Percentiles rank a stretch among this genome's conserved stretches.
These are phyloP conservation scores for Pegoplata infirma DNA, from an alignment of 2,888 invertebrate species.

Conservation along the genomic window DNA sequence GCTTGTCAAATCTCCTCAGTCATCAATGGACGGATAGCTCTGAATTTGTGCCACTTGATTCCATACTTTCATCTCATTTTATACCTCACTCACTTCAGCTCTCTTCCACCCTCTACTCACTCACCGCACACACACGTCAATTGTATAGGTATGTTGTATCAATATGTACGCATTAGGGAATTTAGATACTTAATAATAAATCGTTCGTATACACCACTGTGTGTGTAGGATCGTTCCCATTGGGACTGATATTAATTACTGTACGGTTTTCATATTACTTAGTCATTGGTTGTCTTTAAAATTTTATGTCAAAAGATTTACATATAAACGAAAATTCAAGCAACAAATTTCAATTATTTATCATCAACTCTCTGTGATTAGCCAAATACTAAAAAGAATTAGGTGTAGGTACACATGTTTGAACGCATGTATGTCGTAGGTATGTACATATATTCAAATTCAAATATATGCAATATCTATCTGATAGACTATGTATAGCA, in stretches of 20 bases:
- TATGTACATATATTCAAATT: too few relatives aligned
- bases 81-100: too few relatives aligned
- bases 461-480: too few relatives aligned
- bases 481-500: too few relatives aligned
- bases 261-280: background rate
- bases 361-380: constrained; percentile 16
- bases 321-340: background rate
- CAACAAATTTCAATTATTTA: background rate
- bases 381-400: constrained; percentile 1
- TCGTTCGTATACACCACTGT: background rate
- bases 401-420: too few relatives aligned
- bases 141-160: constrained; percentile 7
- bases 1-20: constrained; percentile 75
- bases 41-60: constrained; percentile 18
- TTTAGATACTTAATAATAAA: background rate
- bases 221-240: background rate
- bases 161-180: constrained; percentile 37
- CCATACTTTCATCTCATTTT: too few relatives aligned
- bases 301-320: background rate
- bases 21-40: constrained; percentile 72
- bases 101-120: constrained; percentile 3
- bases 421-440: too few relatives aligned
- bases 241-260: background rate
- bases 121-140: constrained; percentile 1
- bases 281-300: background rate